A percentile compares a stretch with the other conserved stretches of the same genome.
These are phyloP conservation scores for Chascanopsetta lugubris DNA, from an alignment of 2,113 vertebrate species.

Conservation along the genomic window DNA sequence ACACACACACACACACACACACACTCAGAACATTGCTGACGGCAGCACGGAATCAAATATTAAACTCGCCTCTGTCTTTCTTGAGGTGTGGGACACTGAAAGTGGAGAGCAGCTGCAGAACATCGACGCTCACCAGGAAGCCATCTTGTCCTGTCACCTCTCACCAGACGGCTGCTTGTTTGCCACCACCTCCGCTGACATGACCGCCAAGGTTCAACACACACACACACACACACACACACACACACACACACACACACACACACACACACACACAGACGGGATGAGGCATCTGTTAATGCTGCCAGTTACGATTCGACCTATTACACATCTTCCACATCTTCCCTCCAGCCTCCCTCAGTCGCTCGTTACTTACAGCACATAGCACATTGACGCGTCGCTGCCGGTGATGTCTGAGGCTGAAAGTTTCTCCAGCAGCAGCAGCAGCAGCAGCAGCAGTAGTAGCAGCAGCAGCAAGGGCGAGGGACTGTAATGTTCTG, in stretches of 20 bases:
- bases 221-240: slow-evolving; percentile 9
- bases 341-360: slow-evolving; percentile 18
- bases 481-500: slow-evolving; percentile 16
- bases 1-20: neutral
- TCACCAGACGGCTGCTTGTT: slow-evolving; percentile 85
- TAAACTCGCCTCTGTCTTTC: neutral
- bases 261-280: no score
- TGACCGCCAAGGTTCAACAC: slow-evolving; percentile 88
- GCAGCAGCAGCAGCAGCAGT: no score
- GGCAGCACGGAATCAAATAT: neutral
- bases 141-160: slow-evolving; percentile 90
- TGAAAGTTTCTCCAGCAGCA: slow-evolving; percentile 11
- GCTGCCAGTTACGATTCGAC: slow-evolving; percentile 35
- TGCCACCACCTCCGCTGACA: slow-evolving; percentile 91
- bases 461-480: no score
- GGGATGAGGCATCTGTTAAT: slow-evolving; percentile 36
- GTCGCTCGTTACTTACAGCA: slow-evolving; percentile 18
- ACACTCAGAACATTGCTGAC: neutral
- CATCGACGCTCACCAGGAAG: slow-evolving; percentile 84
- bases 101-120: slow-evolving; percentile 84
- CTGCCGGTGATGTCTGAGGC: slow-evolving; percentile 12
- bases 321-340: slow-evolving; percentile 47
- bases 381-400: slow-evolving; percentile 8
- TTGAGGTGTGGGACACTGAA: slow-evolving; percentile 87
- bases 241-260: slow-evolving; percentile 12